Conservation (phyloP, 2,113 vertebrate genomes). For the Tauraco erythrolophus region DNA sequence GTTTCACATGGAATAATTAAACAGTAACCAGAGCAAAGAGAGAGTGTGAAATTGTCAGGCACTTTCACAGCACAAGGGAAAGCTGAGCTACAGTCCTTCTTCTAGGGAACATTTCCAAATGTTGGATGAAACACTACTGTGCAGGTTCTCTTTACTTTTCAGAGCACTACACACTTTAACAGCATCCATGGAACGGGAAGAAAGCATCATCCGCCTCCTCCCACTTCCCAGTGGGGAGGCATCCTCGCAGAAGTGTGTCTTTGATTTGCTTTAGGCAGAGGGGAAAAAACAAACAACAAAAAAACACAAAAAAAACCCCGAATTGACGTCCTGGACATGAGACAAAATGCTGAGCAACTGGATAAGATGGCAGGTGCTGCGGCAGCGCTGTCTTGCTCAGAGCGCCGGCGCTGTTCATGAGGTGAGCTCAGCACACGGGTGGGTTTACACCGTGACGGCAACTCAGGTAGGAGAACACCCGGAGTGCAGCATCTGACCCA, state of each 20-base stretch:
- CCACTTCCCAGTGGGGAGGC: neutral
- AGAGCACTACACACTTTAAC: neutral
- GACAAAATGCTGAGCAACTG: neutral
- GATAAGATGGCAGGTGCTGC: neutral
- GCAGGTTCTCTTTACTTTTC: neutral
- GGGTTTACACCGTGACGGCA: fast-evolving
- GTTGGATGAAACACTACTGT: neutral
- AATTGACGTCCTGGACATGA: fast-evolving
- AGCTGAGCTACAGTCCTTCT: neutral
- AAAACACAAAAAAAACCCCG: too few species aligned
- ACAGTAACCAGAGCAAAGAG: neutral
- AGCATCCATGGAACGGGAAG: neutral
- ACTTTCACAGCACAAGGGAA: neutral
- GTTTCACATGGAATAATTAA: neutral
- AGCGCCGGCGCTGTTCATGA: fast-evolving
- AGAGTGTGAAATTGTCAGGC: neutral
- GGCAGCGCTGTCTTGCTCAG: neutral
- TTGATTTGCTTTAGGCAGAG: neutral
- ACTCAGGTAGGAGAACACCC: neutral
- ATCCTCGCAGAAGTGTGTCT: neutral
- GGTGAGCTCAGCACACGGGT: fast-evolving
- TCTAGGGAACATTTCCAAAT: neutral
- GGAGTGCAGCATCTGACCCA: fast-evolving
- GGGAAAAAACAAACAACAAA: neutral
- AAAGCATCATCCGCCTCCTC: neutral